Conservation (phyloP, 2,888 invertebrate species). For the Ceramica pisi region DNA sequence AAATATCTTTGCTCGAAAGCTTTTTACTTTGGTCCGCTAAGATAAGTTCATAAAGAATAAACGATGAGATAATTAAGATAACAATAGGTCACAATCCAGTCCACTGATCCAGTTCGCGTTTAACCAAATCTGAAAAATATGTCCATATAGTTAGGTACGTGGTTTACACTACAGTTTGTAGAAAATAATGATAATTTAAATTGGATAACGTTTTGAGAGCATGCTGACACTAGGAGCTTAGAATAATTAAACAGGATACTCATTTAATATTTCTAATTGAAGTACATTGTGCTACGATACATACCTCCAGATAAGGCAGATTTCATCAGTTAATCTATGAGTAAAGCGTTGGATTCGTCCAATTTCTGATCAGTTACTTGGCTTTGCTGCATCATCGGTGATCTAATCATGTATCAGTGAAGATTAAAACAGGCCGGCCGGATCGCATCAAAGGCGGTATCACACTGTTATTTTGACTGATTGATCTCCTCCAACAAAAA, state of each 20-base stretch:
- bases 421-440: conserved; percentile 90
- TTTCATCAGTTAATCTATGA: conserved; percentile 81
- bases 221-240: conserved; percentile 30
- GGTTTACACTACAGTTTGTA: background rate
- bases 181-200: conserved; percentile 19
- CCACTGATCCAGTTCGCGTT: background rate
- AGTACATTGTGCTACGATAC: conserved; percentile 53
- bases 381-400: conserved; percentile 89
- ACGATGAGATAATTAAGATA: background rate
- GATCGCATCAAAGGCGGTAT: conserved; percentile 90
- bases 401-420: conserved; percentile 90
- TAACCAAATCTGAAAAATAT: background rate
- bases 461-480: conserved; percentile 91
- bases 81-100: background rate
- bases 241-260: conserved; percentile 41
- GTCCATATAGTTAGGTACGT: no score
- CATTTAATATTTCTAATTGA: conserved; percentile 62
- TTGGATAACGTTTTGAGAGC: conserved; percentile 17
- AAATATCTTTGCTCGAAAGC: background rate
- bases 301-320: conserved; percentile 65
- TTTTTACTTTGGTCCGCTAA: background rate
- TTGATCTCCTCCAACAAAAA: conserved; percentile 89
- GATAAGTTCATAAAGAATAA: background rate
- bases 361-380: conserved; percentile 87
- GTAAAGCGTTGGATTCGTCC: conserved; percentile 80